Percentiles rank a stretch among this genome's conserved stretches.
phyloP scores from a whole-genome alignment of 2,888 invertebrate species.

The Asteroscopus sphinx region DNA sequence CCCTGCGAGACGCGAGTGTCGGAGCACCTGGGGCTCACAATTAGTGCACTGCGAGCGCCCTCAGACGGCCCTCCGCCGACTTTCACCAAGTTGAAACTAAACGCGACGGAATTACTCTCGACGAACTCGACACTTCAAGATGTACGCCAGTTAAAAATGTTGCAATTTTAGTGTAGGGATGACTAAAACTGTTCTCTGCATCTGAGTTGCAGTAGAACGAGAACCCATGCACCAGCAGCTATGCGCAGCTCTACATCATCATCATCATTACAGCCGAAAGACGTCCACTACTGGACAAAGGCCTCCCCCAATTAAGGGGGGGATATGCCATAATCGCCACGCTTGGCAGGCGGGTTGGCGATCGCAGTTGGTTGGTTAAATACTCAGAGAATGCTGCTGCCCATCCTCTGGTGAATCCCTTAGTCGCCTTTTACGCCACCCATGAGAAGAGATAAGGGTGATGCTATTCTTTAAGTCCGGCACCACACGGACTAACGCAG shows the following conservation, averaged over 20 bases:
- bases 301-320: no score
- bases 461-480: no score
- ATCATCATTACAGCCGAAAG: no score
- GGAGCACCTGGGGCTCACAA: constrained; percentile 70
- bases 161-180: constrained; percentile 44
- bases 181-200: constrained; percentile 35
- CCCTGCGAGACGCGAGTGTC: constrained; percentile 51
- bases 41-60: constrained; percentile 74
- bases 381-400: no score
- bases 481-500: no score
- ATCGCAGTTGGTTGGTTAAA: no score
- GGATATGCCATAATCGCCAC: no score
- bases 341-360: no score
- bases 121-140: constrained; percentile 55
- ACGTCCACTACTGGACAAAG: no score
- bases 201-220: background rate
- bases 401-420: no score
- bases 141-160: constrained; percentile 54
- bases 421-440: no score
- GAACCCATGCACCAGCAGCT: background rate
- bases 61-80: constrained; percentile 75
- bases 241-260: background rate
- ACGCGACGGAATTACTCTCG: constrained; percentile 66
- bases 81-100: constrained; percentile 67
- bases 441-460: no score